Evolutionary conservation across 2,797 vertebrate species (phyloP).

Genomic region (Todus mexicanus): DNA sequence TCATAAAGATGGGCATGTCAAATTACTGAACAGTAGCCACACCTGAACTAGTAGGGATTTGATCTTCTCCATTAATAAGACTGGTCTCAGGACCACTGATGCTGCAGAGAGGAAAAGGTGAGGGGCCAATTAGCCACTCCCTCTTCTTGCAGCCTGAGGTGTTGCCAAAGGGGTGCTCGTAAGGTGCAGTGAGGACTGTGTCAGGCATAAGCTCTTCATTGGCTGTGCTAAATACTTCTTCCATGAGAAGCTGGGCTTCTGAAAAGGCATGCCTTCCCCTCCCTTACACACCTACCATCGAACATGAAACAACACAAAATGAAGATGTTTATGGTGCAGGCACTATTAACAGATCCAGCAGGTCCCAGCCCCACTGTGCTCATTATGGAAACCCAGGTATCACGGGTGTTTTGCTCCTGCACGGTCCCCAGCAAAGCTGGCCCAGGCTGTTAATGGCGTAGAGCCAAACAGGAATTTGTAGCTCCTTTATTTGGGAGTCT

Average conservation of each 20-base stretch:
- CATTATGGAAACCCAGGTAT: not conserved
- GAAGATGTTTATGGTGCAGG: not conserved
- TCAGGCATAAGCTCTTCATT: not conserved
- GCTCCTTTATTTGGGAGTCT: not conserved
- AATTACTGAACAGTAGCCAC: not conserved
- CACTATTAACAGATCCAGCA: not conserved
- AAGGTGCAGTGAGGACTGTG: no score
- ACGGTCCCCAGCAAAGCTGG: not conserved
- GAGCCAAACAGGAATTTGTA: not conserved
- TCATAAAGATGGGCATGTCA: not conserved
- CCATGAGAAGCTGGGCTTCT: not conserved
- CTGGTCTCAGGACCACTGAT: not conserved
- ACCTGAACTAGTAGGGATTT: not conserved
- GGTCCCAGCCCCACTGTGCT: not conserved
- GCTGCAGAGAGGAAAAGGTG: not conserved
- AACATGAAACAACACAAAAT: not conserved
- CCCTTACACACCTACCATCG: not conserved
- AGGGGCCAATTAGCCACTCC: not conserved
- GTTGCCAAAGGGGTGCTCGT: not conserved
- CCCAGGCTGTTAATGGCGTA: not conserved
- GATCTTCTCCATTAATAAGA: not conserved
- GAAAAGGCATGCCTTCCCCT: not conserved
- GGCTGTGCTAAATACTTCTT: not conserved
- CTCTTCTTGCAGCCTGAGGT: not conserved
- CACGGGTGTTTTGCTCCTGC: not conserved